Percentiles rank a stretch among this genome's conserved stretches.
phyloP scores from a whole-genome alignment of 2,888 invertebrate genomes.

The Diogma glabrata region DNA sequence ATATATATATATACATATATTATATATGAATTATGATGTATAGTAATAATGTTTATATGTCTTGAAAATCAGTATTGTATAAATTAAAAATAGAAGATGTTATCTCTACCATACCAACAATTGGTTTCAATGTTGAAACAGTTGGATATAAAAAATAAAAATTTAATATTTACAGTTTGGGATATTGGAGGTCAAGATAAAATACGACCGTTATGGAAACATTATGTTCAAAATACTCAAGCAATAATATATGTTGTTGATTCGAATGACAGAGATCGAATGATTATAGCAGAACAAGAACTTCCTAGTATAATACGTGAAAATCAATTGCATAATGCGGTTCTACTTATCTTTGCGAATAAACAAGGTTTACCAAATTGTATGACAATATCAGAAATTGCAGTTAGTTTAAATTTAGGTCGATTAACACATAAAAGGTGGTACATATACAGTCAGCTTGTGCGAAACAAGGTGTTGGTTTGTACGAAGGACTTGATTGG shows the following conservation, averaged over 20 bases:
- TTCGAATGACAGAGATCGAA: conserved; percentile 23
- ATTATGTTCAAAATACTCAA: conserved; percentile 25
- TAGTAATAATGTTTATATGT: no score
- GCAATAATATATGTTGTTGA: conserved; percentile 29
- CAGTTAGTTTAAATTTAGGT: conserved; percentile 17
- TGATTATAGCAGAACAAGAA: conserved; percentile 23
- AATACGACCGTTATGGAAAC: no score
- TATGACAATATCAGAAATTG: conserved; percentile 18
- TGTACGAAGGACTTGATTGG: conserved; percentile 22
- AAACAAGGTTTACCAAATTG: conserved; percentile 28
- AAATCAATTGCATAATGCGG: conserved; percentile 22
- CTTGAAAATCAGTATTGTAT: no score
- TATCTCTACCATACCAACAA: no score
- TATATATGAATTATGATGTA: no score
- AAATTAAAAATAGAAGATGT: no score
- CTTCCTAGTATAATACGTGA: conserved; percentile 23
- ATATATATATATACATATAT: no score
- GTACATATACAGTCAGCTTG: conserved; percentile 20
- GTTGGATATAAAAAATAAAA: conserved; percentile 28
- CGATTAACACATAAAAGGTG: conserved; percentile 19
- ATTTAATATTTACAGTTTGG: conserved; percentile 27
- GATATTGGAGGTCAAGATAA: conserved; percentile 29
- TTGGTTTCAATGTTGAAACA: no score
- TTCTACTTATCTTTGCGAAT: conserved; percentile 26
- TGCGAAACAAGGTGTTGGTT: conserved; percentile 19